A percentile compares a stretch with the other conserved stretches of the same genome.
Conservation (phyloP, 2,113 vertebrate genomes). For the Azemiops feae region DNA sequence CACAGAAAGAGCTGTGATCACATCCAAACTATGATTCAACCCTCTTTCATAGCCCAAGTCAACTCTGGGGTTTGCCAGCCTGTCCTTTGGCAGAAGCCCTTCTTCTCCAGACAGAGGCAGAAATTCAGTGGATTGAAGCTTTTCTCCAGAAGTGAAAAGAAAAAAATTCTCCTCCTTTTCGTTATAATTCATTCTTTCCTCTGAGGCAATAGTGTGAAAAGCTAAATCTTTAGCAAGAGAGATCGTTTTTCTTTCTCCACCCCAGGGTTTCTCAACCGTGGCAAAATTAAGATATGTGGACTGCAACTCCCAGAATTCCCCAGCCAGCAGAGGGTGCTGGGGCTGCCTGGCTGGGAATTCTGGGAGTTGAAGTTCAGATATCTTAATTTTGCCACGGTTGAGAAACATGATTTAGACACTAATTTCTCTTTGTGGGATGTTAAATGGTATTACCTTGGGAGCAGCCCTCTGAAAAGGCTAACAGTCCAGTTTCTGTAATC, state of each 20-base stretch:
- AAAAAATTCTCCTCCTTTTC: neutral
- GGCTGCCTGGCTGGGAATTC: no score
- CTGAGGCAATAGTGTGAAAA: neutral
- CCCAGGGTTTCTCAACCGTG: no score
- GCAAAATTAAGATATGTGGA: no score
- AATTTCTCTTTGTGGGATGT: no score
- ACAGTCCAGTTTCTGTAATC: neutral
- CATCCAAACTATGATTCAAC: neutral
- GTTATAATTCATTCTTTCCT: neutral
- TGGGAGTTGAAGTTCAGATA: no score
- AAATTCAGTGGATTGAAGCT: neutral
- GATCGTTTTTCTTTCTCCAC: neutral
- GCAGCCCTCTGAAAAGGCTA: neutral
- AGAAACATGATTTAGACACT: no score
- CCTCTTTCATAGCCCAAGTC: neutral
- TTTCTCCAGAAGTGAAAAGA: neutral
- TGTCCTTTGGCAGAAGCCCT: neutral
- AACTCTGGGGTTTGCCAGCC: neutral
- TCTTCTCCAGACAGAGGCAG: neutral
- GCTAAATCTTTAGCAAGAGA: neutral
- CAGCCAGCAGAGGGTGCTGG: no score
- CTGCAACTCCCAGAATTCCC: no score
- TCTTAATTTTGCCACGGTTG: no score
- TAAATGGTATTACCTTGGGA: no score
- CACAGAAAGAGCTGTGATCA: neutral